A percentile compares a stretch with the other conserved stretches of the same genome.
Evolutionary conservation across 2,113 vertebrate species (phyloP).

Genomic region (Regulus satrapa): DNA sequence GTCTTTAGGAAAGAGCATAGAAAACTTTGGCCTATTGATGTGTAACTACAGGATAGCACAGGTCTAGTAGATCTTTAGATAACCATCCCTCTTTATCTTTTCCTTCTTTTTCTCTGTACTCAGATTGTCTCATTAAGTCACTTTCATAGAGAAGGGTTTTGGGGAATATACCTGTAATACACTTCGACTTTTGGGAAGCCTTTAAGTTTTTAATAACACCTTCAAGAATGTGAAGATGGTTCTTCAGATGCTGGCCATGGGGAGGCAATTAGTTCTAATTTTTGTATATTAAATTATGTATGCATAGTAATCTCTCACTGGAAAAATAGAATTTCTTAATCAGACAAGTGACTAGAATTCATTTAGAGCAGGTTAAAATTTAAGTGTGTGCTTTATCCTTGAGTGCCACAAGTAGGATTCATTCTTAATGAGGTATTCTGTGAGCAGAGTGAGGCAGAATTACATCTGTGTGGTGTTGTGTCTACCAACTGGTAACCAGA

Average conservation of each 20-base stretch:
- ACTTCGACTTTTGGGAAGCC: background rate
- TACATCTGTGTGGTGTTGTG: background rate
- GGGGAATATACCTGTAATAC: background rate
- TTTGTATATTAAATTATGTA: background rate
- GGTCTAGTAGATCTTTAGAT: background rate
- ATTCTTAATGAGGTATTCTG: background rate
- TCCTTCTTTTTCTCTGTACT: background rate
- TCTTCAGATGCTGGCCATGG: background rate
- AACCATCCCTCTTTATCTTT: background rate
- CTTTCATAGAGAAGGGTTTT: background rate
- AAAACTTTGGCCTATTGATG: background rate
- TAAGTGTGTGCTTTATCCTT: background rate
- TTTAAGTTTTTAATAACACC: background rate
- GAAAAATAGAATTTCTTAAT: background rate
- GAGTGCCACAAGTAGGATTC: background rate
- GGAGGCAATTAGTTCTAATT: background rate
- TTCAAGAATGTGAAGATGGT: background rate
- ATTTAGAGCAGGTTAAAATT: background rate
- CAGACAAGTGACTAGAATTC: background rate
- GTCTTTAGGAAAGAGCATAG: background rate
- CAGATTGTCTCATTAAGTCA: background rate
- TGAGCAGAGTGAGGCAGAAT: background rate
- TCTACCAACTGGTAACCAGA: background rate
- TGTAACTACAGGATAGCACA: background rate
- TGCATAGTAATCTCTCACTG: background rate